Percentiles rank a stretch among this genome's conserved stretches.
These are phyloP conservation scores for Sipha maydis DNA, from an alignment of 2,888 invertebrate genomes.

Conservation along the genomic window DNA sequence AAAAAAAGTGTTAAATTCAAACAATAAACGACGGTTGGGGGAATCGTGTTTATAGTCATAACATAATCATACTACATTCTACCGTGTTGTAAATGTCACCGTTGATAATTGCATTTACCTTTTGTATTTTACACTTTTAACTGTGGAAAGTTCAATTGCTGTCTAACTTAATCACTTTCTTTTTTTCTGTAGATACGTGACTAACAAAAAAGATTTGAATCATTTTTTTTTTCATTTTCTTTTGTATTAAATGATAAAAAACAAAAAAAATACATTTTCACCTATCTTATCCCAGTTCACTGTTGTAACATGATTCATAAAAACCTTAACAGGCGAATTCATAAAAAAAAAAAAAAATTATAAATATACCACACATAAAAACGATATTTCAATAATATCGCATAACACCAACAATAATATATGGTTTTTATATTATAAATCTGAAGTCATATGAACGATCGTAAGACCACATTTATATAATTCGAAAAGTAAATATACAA, in stretches of 20 bases:
- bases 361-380: neutral
- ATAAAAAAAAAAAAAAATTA: neutral
- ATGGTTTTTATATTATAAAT: too few relatives aligned
- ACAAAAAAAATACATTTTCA: neutral
- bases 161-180: neutral
- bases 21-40: neutral
- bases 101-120: neutral
- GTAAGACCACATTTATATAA: neutral
- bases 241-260: neutral
- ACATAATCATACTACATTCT: neutral
- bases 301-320: neutral
- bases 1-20: neutral
- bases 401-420: neutral
- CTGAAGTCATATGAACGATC: neutral
- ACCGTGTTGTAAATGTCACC: neutral
- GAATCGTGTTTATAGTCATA: neutral
- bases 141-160: neutral
- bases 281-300: neutral
- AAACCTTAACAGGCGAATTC: neutral
- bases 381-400: neutral
- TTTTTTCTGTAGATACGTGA: constrained; percentile 2
- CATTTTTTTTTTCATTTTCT: neutral
- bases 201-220: constrained; percentile 4
- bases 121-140: constrained; percentile 19
- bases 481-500: neutral